phyloP scores from a whole-genome alignment of 30 jellyfish, hydroid and myxozoan genomes.

The Hydra vulgaris region DNA sequence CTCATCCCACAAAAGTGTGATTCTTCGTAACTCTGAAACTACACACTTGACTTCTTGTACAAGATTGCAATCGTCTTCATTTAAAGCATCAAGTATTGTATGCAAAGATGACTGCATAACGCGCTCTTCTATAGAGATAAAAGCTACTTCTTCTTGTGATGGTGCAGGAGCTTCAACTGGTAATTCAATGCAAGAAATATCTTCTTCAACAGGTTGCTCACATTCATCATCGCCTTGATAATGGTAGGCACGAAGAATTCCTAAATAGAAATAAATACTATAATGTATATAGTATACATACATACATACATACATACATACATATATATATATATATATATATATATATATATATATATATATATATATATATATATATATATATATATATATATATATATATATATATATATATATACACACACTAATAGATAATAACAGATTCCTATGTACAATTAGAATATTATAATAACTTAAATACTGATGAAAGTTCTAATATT shows the following conservation, averaged over 20 bases:
- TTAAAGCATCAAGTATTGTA: slow-evolving; percentile 67
- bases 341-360: too few species aligned
- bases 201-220: slow-evolving; percentile 76
- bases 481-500: too few species aligned
- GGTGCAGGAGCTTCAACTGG: slow-evolving; percentile 41
- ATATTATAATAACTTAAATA: too few species aligned
- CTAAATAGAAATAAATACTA: slow-evolving; percentile 17
- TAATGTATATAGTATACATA: neutral
- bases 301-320: too few species aligned
- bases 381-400: too few species aligned
- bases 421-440: too few species aligned
- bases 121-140: slow-evolving; percentile 56
- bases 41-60: slow-evolving; percentile 84
- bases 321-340: neutral
- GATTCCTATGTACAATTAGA: too few species aligned
- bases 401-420: too few species aligned
- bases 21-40: slow-evolving; percentile 80
- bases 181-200: slow-evolving; percentile 10
- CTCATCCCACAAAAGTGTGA: slow-evolving; percentile 96
- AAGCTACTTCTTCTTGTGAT: slow-evolving; percentile 52
- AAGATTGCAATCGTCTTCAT: slow-evolving; percentile 41
- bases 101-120: slow-evolving; percentile 82
- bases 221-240: slow-evolving; percentile 53
- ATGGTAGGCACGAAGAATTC: slow-evolving; percentile 66
- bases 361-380: too few species aligned